phyloP scores from a whole-genome alignment of 2,888 invertebrate species.

The Oscheius myriophilus region DNA sequence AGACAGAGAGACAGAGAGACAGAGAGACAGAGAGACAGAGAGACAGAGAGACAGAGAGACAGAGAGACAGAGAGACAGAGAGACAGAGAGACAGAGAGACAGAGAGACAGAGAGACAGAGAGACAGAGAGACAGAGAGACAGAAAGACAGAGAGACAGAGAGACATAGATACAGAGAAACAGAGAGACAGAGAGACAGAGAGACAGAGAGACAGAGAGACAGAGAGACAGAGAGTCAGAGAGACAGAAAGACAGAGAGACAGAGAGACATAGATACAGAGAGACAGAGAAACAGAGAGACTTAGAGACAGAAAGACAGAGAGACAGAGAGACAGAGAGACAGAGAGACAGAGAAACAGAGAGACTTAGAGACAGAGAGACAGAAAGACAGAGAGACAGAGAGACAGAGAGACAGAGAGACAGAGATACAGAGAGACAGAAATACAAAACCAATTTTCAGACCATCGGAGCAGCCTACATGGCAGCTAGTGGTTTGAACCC shows the following conservation, averaged over 20 bases:
- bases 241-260: background rate
- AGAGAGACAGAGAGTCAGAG: background rate
- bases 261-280: background rate
- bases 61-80: background rate
- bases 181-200: background rate
- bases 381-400: background rate
- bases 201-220: background rate
- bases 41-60: background rate
- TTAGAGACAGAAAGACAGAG: background rate
- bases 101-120: background rate
- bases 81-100: background rate
- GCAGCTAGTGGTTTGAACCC: slow-evolving; percentile 94
- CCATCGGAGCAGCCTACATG: slow-evolving; percentile 85
- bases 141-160: background rate
- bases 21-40: background rate
- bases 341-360: background rate
- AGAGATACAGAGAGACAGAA: background rate
- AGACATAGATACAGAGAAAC: background rate
- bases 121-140: background rate
- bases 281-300: background rate
- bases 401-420: background rate
- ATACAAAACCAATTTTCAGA: slow-evolving; percentile 16
- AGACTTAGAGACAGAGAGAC: background rate
- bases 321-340: background rate
- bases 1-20: background rate